Conservation (phyloP, 2,797 vertebrate genomes). For the Cuculus canorus region DNA sequence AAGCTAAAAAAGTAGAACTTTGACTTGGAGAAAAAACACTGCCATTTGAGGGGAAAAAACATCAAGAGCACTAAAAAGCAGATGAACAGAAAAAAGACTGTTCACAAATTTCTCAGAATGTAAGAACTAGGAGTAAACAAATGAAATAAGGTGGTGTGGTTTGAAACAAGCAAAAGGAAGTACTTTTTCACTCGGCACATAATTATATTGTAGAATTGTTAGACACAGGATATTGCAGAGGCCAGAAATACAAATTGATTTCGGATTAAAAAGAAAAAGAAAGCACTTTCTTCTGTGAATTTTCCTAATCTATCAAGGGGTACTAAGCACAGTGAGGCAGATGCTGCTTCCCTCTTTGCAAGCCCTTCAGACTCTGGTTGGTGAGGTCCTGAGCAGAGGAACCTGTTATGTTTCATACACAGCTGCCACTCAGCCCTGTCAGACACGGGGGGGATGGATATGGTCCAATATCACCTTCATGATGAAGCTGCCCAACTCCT, state of each 20-base stretch:
- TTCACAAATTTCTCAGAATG: not conserved
- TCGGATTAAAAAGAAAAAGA: not conserved
- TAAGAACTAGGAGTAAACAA: slow-evolving; percentile 11
- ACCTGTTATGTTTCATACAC: accelerated
- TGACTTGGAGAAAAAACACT: not conserved
- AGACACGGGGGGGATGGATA: accelerated
- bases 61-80: not conserved
- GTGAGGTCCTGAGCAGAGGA: not conserved
- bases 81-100: slow-evolving; percentile 6
- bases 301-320: not conserved
- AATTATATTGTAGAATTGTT: slow-evolving; percentile 46
- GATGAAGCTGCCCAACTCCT: not conserved
- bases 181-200: slow-evolving; percentile 31
- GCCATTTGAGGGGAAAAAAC: not conserved
- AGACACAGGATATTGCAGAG: slow-evolving; percentile 15
- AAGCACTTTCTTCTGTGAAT: not conserved
- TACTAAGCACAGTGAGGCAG: not conserved
- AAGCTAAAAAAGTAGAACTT: not conserved
- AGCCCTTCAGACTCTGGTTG: not conserved
- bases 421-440: not conserved
- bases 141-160: slow-evolving; percentile 9
- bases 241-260: not conserved
- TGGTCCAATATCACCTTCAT: accelerated
- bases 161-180: slow-evolving; percentile 34
- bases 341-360: not conserved